phyloP scores from a whole-genome alignment of 2,888 invertebrate genomes.

The Empis livida region DNA sequence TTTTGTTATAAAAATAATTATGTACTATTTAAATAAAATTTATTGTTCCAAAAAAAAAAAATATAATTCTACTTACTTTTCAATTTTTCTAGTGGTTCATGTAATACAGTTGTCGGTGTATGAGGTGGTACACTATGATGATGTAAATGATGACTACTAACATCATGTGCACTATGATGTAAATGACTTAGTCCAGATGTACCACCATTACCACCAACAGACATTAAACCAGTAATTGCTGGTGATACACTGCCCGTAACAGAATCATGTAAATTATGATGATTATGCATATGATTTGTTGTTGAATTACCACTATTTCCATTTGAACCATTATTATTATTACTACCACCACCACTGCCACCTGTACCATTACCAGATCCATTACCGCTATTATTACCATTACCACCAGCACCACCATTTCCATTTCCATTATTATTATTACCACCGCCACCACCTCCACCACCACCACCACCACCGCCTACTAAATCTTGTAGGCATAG shows the following conservation, averaged over 20 bases:
- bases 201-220: constrained; percentile 25
- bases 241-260: constrained; percentile 44
- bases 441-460: constrained; percentile 26
- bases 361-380: constrained; percentile 27
- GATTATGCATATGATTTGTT: constrained; percentile 33
- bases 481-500: constrained; percentile 58
- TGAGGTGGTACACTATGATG: constrained; percentile 43
- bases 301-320: constrained; percentile 25
- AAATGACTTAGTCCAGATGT: constrained; percentile 27
- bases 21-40: no score
- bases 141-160: constrained; percentile 42
- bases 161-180: constrained; percentile 35
- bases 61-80: constrained; percentile 44
- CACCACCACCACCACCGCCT: constrained; percentile 39
- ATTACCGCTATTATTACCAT: constrained; percentile 28
- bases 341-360: constrained; percentile 25
- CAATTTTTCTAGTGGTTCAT: constrained; percentile 59
- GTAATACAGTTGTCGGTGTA: constrained; percentile 35
- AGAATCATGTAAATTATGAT: constrained; percentile 40
- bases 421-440: constrained; percentile 28
- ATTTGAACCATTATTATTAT: constrained; percentile 11
- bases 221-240: constrained; percentile 44
- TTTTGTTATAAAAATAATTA: no score
- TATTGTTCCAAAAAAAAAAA: no score
- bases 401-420: constrained; percentile 16